These are phyloP conservation scores for Stichodactyla helianthus DNA, from an alignment of 64 coral and sea anemone species.

Conservation along the genomic window DNA sequence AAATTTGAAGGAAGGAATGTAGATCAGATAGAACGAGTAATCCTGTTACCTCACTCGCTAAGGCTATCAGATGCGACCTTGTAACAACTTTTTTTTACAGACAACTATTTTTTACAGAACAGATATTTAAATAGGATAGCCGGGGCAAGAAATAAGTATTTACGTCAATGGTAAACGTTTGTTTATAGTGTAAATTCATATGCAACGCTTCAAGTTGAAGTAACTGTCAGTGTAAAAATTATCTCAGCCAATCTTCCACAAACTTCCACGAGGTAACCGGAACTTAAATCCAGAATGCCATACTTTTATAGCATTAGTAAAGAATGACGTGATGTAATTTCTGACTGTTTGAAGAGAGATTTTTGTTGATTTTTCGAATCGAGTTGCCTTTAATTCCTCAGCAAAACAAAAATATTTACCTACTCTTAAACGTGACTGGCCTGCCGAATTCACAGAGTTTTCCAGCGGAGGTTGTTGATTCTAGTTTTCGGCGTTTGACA, in stretches of 20 bases:
- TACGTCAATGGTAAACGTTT: too few species aligned
- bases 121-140: too few species aligned
- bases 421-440: not conserved
- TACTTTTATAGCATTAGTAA: not conserved
- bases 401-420: constrained; percentile 6
- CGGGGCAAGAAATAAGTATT: too few species aligned
- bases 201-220: too few species aligned
- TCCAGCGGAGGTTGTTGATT: not conserved
- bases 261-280: not conserved
- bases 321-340: not conserved
- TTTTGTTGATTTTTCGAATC: not conserved
- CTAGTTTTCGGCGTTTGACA: not conserved
- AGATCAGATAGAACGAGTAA: not conserved
- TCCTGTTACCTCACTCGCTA: not conserved
- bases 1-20: not conserved
- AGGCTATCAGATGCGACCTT: not conserved
- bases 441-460: not conserved
- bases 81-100: not conserved
- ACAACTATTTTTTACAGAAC: not conserved
- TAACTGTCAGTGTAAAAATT: not conserved
- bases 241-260: not conserved
- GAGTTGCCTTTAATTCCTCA: not conserved
- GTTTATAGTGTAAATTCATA: not conserved
- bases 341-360: not conserved
- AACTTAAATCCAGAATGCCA: not conserved